phyloP scores from a whole-genome alignment of 2,113 vertebrate species.

The Prochilodus magdalenae region DNA sequence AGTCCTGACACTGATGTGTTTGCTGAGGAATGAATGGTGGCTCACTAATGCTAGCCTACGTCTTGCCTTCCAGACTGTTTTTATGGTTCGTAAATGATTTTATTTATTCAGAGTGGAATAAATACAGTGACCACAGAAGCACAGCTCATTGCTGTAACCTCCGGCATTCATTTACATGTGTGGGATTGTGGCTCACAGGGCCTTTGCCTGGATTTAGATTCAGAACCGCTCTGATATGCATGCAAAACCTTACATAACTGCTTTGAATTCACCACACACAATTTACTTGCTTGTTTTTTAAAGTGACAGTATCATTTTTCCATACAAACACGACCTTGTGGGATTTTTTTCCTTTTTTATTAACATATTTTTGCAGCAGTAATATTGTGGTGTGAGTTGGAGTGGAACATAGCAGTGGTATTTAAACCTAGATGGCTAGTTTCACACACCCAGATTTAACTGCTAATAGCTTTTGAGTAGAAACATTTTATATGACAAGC shows the following conservation, averaged over 20 bases:
- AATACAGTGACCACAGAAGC: slow-evolving; percentile 17
- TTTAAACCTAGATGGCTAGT: background rate
- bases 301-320: slow-evolving; percentile 15
- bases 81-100: slow-evolving; percentile 26
- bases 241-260: slow-evolving; percentile 30
- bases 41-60: slow-evolving; percentile 2
- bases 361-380: background rate
- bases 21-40: background rate
- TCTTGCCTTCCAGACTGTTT: slow-evolving; percentile 24
- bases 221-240: slow-evolving; percentile 22
- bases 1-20: background rate
- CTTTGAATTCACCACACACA: slow-evolving; percentile 28
- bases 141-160: slow-evolving; percentile 28
- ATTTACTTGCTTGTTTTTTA: slow-evolving; percentile 12
- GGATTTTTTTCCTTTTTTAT: background rate
- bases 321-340: slow-evolving; percentile 6
- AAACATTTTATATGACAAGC: background rate
- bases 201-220: slow-evolving; percentile 16
- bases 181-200: slow-evolving; percentile 33
- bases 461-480: background rate
- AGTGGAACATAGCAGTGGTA: background rate
- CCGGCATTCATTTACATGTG: slow-evolving; percentile 32
- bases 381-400: background rate
- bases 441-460: background rate
- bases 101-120: slow-evolving; percentile 13